Base-by-base conservation (phyloP, 2,888 invertebrate species). In the Acrocera orbiculus region DNA sequence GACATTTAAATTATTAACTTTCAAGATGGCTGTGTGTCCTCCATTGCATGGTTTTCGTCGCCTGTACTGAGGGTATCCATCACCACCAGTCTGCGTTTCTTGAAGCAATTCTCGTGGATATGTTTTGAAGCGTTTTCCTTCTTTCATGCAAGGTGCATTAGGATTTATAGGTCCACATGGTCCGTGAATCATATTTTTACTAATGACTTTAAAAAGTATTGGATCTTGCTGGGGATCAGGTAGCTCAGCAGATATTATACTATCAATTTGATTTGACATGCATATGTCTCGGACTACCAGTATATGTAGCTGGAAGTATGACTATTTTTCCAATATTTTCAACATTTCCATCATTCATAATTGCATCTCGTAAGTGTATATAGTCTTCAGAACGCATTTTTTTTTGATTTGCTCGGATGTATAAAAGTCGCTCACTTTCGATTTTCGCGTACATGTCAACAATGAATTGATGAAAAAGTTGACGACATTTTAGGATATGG, bases 361-460 rank as follows among this genome's bases (percentile, higher is more conserved):
- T 35, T 5, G 51, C 50, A 43, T 53, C 50, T 19, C 52, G 43
- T 33, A 60, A 35, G 43, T 61, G 51, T 41, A 46, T 40, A 44
- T 56, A 42, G 39, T 42, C 37, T 39, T 49, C 47, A 30, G 47
- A 28, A 17, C 45, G 39, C 34, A 53, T 37, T 32, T 49, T 46
- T 2, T 15, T 22, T 40, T 57, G 52, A 35, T 57, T 50, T 4
- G 41, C 44, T 24, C 50, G 42, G 20, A 53, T 39, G 36, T 37
- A 57, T 9, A 27, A 22, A 9, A 58, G 35, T n/a, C 50, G 44
- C 37, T 55, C 48, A 7, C 39, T 44, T 41, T 58, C 54, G 17
- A 54, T 47, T 42, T 53, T 54, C 0, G 43, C 51, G 43, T 51
- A 56, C 47, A 48, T 45, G 38, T 58, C 54, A 13, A 57, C 53